Conservation (phyloP, 2,888 invertebrate species). For the Melipona bicolor region DNA sequence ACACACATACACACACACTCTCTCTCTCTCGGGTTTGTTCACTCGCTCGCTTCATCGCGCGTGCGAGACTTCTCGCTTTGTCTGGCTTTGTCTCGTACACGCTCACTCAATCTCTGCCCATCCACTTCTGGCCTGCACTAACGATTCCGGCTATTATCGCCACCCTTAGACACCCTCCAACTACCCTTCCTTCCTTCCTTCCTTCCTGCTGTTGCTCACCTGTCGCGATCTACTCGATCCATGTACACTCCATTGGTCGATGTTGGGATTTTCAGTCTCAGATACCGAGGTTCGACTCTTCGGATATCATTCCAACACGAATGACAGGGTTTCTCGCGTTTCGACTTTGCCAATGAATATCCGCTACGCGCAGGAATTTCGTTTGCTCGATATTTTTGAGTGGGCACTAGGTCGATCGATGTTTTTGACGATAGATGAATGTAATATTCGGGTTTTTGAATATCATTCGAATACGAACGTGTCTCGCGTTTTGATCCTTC, state of each 20-base stretch:
- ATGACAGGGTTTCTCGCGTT: too few relatives aligned
- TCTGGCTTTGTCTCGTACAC: background rate
- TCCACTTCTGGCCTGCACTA: constrained; percentile 29
- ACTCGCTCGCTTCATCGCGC: too few relatives aligned
- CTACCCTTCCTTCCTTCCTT: background rate
- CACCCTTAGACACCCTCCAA: constrained; percentile 26
- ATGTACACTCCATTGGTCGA: background rate
- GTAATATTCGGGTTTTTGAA: too few relatives aligned
- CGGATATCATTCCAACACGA: too few relatives aligned
- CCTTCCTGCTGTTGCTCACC: background rate
- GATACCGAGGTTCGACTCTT: constrained; percentile 1
- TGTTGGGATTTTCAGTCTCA: background rate
- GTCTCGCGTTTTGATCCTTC: too few relatives aligned
- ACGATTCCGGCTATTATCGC: constrained; percentile 52
- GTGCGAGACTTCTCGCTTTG: background rate
- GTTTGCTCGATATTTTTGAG: too few relatives aligned
- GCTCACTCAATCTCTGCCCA: constrained; percentile 39
- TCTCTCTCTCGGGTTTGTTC: background rate
- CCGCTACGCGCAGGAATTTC: too few relatives aligned
- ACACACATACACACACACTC: background rate
- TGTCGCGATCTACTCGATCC: background rate
- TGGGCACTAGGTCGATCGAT: too few relatives aligned
- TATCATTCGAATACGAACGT: too few relatives aligned
- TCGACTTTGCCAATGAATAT: too few relatives aligned
- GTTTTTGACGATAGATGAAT: too few relatives aligned